phyloP scores from a whole-genome alignment of 2,797 vertebrate species.

The Phaenicophaeus curvirostris region DNA sequence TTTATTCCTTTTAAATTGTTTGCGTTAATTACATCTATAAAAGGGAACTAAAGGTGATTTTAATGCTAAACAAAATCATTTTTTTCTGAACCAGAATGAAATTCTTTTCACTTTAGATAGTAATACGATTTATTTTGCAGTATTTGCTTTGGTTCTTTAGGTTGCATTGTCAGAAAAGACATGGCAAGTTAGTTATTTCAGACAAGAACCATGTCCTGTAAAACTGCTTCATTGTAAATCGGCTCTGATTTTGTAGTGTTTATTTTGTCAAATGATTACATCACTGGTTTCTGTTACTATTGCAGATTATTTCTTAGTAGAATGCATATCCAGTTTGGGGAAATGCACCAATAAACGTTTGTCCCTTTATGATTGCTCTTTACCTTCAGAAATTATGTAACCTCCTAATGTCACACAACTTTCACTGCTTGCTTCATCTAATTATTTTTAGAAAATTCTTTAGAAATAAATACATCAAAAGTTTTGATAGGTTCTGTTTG shows the following conservation, averaged over 20 bases:
- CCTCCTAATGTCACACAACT: rapidly evolving
- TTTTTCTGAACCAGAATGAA: background rate
- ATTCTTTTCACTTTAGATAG: background rate
- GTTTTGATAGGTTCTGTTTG: background rate
- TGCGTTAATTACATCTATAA: background rate
- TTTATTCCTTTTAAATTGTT: background rate
- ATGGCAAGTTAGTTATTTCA: background rate
- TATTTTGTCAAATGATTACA: background rate
- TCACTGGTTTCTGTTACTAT: background rate
- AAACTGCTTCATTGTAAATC: background rate
- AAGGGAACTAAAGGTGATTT: background rate
- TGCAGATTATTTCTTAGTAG: background rate
- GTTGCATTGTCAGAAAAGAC: background rate
- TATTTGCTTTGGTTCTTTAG: background rate
- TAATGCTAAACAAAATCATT: background rate
- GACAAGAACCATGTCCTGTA: background rate
- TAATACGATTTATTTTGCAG: background rate
- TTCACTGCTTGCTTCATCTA: background rate
- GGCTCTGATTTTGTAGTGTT: background rate
- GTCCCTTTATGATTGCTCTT: background rate
- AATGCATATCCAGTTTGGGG: background rate
- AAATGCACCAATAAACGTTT: background rate
- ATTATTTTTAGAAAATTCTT: background rate
- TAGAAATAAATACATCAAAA: background rate
- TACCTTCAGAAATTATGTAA: background rate